These are phyloP conservation scores for Jacana jacana DNA, from an alignment of 2,113 vertebrate genomes.

Conservation along the genomic window DNA sequence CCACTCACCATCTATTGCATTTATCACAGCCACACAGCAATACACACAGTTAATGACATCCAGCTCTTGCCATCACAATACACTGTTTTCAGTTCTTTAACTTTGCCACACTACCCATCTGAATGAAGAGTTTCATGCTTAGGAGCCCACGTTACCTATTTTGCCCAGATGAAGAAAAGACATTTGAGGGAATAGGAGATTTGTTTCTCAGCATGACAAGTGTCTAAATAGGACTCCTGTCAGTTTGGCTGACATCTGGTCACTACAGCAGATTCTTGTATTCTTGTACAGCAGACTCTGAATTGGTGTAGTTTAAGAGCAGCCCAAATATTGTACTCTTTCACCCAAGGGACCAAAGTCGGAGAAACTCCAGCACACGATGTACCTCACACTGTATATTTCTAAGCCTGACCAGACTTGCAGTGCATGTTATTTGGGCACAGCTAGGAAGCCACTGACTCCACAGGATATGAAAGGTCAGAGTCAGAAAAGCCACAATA, in stretches of 20 bases:
- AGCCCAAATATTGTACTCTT: background rate
- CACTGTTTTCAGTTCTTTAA: rapidly evolving
- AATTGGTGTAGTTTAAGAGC: background rate
- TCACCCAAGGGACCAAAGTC: background rate
- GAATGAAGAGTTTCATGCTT: background rate
- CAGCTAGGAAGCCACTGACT: background rate
- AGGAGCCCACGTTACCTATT: background rate
- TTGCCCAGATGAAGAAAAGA: background rate
- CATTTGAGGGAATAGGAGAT: background rate
- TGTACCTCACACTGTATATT: background rate
- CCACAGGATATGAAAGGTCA: background rate
- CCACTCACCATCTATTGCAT: background rate
- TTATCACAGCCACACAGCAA: background rate
- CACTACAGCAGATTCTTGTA: background rate
- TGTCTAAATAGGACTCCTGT: background rate
- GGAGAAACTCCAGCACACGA: background rate
- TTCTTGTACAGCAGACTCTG: no score
- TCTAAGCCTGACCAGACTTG: background rate
- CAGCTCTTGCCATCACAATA: background rate
- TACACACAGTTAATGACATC: background rate
- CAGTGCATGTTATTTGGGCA: background rate
- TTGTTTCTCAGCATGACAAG: background rate
- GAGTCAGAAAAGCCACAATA: rapidly evolving
- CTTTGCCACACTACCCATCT: background rate
- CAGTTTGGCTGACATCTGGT: background rate